Base-by-base conservation (phyloP, 2,113 vertebrate genomes). In the Hippocampus abdominalis region DNA sequence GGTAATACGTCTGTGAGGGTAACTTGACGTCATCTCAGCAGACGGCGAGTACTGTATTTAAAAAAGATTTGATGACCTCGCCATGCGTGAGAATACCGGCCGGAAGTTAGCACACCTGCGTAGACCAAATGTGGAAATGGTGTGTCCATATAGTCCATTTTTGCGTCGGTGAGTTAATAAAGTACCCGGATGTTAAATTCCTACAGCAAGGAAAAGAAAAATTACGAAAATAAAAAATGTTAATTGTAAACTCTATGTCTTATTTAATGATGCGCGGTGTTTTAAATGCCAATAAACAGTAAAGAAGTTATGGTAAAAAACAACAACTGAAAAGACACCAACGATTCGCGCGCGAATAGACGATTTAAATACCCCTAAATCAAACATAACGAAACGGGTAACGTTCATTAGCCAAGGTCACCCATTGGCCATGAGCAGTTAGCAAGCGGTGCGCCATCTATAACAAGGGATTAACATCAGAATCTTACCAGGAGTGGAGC, bases 401-500 rank as follows among this genome's bases (percentile, higher is more conserved):
- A 21, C 18, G 3, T 40, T 42, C 8, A 13, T 64, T 9, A 16
- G 3, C 12, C 12, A 27, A 29, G 18, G 46, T 9, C 54, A 8
- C 0, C 3, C 42, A n/a, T 39, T 65, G 20, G 54, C 57, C 48
- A n/a, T n/a, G 59, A 39, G 4, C 42, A 20, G 70, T 68, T 15
- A 60, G 57, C 70, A 54, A n/a, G 72, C 71, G 88, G 83, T 21
- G 74, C 70, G 89, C 82, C 85, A 83, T 84, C 74, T 59, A 23
- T 12, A 4, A 29, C 25, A 66, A 66, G 64, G 64, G 57, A 60
- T 60, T 60, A 49, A 5, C 46, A 13, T 8, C 48, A 0, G 54
- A 48, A 77, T 85, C 91, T 92, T 89, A 93, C 92, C 92, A 63
- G 54, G 88, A 78, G 87, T 85, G 29, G 83, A 63, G 81, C 82